Evolutionary conservation across 2,797 vertebrate species (phyloP).

Genomic region (Liasis olivaceus): DNA sequence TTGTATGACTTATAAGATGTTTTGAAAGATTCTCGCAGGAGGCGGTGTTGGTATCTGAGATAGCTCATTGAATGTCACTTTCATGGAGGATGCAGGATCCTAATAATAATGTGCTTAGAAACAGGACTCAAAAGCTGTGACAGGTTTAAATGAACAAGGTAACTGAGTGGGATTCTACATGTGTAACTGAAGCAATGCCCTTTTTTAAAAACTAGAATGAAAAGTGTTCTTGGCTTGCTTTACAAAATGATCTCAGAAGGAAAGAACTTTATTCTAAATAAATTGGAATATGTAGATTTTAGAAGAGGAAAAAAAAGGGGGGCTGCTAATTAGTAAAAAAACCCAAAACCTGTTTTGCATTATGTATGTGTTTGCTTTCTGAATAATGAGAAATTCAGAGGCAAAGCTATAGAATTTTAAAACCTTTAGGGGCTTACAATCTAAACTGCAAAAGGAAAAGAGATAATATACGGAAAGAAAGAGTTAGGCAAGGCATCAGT

Average conservation of each 20-base stretch:
- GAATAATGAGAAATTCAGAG: background rate
- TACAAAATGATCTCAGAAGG: conserved; percentile 20
- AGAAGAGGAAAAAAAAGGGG: background rate
- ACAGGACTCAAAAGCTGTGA: conserved; percentile 3
- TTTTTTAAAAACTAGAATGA: conserved; percentile 42
- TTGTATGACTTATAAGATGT: conserved; percentile 23
- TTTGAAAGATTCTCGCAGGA: conserved; percentile 27
- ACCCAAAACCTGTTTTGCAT: background rate
- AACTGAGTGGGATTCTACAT: conserved; percentile 49
- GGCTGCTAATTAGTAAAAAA: background rate
- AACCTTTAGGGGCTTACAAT: background rate
- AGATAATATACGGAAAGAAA: background rate
- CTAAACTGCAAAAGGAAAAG: background rate
- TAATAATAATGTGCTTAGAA: conserved; percentile 45
- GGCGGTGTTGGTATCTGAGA: conserved; percentile 40
- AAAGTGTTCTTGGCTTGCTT: conserved; percentile 30
- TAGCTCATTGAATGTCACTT: conserved; percentile 38
- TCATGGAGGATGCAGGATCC: conserved; percentile 39
- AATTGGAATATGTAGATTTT: background rate
- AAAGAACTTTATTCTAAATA: conserved; percentile 11
- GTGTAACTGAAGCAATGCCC: conserved; percentile 49
- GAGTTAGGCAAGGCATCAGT: background rate
- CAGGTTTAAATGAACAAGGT: conserved; percentile 50
- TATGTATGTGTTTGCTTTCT: background rate
- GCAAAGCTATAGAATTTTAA: background rate